phyloP scores from a whole-genome alignment of 2,113 vertebrate genomes.

The Oryzias javanicus region DNA sequence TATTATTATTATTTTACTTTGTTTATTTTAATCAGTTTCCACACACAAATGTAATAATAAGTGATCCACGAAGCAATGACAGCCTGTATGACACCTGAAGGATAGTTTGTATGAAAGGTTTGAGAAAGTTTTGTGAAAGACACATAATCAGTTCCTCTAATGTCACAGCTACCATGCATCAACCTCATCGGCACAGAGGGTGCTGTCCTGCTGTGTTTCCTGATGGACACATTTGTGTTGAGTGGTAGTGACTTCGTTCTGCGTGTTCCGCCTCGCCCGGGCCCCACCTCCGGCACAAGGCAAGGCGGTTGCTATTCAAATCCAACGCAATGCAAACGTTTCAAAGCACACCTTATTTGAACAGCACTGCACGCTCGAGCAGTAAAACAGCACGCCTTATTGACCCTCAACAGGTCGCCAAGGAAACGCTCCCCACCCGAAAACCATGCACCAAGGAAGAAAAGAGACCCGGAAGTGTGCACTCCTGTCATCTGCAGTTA shows the following conservation, averaged over 20 bases:
- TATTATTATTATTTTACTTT: no score
- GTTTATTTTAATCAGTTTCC: no score
- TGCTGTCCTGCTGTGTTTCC: neutral
- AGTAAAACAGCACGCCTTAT: slow-evolving; percentile 48
- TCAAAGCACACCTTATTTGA: slow-evolving; percentile 62
- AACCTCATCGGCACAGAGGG: slow-evolving; percentile 7
- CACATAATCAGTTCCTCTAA: no score
- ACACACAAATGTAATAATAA: no score
- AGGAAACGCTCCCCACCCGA: slow-evolving; percentile 40
- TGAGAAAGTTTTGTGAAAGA: no score
- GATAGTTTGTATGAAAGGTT: no score
- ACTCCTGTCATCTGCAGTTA: slow-evolving; percentile 11
- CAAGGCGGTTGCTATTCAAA: slow-evolving; percentile 52
- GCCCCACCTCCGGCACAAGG: slow-evolving; percentile 8
- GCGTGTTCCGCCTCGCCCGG: slow-evolving; percentile 8
- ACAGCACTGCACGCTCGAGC: slow-evolving; percentile 57
- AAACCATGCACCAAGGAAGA: neutral
- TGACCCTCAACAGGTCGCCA: slow-evolving; percentile 66
- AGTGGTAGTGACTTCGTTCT: slow-evolving; percentile 5
- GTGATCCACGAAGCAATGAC: no score
- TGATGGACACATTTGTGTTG: neutral
- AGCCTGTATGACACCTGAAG: no score
- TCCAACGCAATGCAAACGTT: slow-evolving; percentile 57
- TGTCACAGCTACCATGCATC: neutral
- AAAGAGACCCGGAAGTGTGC: neutral